phyloP scores from a whole-genome alignment of 2,888 invertebrate species.

The Hirtodrosophila confusa region DNA sequence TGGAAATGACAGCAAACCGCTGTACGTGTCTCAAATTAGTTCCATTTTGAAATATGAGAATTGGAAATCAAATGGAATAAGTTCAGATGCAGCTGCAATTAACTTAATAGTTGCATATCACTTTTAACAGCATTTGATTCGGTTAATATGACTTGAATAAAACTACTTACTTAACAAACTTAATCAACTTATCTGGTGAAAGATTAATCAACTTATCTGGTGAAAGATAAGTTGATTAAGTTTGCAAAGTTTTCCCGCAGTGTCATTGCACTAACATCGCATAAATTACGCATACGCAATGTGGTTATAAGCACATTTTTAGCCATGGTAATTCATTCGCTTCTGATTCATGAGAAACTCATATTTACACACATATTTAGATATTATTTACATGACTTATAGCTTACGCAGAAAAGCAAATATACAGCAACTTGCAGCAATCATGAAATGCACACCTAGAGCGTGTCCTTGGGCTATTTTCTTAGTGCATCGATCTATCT shows the following conservation, averaged over 20 bases:
- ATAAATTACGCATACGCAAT: slow-evolving; percentile 51
- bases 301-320: slow-evolving; percentile 11
- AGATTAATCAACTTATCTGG: too few relatives aligned
- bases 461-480: slow-evolving; percentile 57
- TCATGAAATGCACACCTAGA: slow-evolving; percentile 32
- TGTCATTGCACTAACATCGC: neutral
- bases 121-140: too few relatives aligned
- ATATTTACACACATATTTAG: slow-evolving; percentile 1
- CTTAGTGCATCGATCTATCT: slow-evolving; percentile 31
- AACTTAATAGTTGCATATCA: too few relatives aligned
- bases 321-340: slow-evolving; percentile 1
- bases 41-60: too few relatives aligned
- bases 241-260: neutral
- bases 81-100: too few relatives aligned
- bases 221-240: too few relatives aligned
- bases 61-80: too few relatives aligned
- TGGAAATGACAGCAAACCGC: too few relatives aligned
- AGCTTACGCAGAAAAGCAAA: slow-evolving; percentile 31
- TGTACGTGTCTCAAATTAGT: too few relatives aligned
- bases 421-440: slow-evolving; percentile 23
- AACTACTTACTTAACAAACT: too few relatives aligned
- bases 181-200: too few relatives aligned
- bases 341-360: slow-evolving; percentile 4
- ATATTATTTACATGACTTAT: slow-evolving; percentile 7
- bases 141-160: too few relatives aligned